These are phyloP conservation scores for Parauchenoglanis ngamensis DNA, from an alignment of 2,797 vertebrate genomes.

Conservation along the genomic window DNA sequence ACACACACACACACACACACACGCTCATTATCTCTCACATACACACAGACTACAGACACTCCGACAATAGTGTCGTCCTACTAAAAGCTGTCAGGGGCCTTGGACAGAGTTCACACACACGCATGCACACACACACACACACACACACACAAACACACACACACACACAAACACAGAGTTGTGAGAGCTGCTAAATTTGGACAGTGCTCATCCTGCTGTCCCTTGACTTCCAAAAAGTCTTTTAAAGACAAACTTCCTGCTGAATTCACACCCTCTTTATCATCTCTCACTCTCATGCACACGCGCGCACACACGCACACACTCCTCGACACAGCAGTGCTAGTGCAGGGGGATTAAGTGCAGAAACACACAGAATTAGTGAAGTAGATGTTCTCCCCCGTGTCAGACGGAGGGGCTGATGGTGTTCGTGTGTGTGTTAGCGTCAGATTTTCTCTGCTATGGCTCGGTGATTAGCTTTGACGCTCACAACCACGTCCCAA, in stretches of 20 bases:
- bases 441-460: conserved; percentile 71
- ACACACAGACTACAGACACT: conserved; percentile 34
- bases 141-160: conserved; percentile 30
- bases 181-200: conserved; percentile 55
- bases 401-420: conserved; percentile 6
- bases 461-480: conserved; percentile 78
- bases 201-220: conserved; percentile 58
- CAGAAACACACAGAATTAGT: conserved; percentile 27
- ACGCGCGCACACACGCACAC: not conserved
- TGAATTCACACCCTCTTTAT: conserved; percentile 22
- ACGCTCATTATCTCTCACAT: conserved; percentile 31
- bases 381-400: conserved; percentile 8
- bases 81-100: conserved; percentile 61
- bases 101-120: conserved; percentile 54
- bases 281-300: not conserved
- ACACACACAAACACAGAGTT: conserved; percentile 13
- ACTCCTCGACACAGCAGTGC: not conserved
- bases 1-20: conserved; percentile 27
- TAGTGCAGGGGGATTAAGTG: conserved; percentile 14
- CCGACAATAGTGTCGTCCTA: conserved; percentile 51
- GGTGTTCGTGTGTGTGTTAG: conserved; percentile 36
- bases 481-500: conserved; percentile 76
- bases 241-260: conserved; percentile 55
- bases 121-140: conserved; percentile 16
- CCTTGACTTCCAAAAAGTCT: conserved; percentile 62